Base-by-base conservation (phyloP, 2,797 vertebrate species). In the Neosilurus hyrtlii region DNA sequence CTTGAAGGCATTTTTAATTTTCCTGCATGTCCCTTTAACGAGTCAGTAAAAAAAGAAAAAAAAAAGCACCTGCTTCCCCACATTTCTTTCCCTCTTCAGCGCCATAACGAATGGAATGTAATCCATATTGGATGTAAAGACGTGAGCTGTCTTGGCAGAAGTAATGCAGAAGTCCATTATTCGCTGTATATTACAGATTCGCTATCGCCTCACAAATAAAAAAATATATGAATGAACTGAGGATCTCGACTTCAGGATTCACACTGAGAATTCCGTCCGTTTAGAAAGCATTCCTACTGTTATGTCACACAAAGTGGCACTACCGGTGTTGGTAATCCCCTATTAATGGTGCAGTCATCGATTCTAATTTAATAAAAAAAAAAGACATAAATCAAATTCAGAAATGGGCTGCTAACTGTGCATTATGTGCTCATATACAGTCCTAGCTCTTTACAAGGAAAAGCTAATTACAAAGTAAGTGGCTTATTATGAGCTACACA, bases 71-170 rank as follows among this genome's bases (percentile, higher is more conserved):
- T 86, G 86, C 62, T 86, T 84, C 80, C 62, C 86, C 83, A 75
- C 84, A 84, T 18, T 79, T 84, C 82, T 81, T 86, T 70, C 89
- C 88, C 82, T 88, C 81, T 72, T 87, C 87, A 86, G 83, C 86
- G 86, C 89, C 88, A 90, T 89, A 84, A 90, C 89, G 90, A 92
- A 92, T 94, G 94, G 94, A 95, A 95, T 95, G 95, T 99, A 96
- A 98, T 99, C 97, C 98, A 99, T 98, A 98, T 98, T 99, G 97
- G 97, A 99, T 98, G 92, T 94, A 94, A 93, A 91, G 93, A 96
- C 79, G 86, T 90, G 88, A 91, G 90, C 81, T 88, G 86, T 90
- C 88, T 88, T 90, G 84, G 87, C 80, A 85, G 83, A 82, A 87
- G 86, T 90, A 89, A 92, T 86, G 88, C 88, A 89, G 43, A 43